phyloP scores from a whole-genome alignment of 2,888 invertebrate species.

The Iselma pallidipennis region DNA sequence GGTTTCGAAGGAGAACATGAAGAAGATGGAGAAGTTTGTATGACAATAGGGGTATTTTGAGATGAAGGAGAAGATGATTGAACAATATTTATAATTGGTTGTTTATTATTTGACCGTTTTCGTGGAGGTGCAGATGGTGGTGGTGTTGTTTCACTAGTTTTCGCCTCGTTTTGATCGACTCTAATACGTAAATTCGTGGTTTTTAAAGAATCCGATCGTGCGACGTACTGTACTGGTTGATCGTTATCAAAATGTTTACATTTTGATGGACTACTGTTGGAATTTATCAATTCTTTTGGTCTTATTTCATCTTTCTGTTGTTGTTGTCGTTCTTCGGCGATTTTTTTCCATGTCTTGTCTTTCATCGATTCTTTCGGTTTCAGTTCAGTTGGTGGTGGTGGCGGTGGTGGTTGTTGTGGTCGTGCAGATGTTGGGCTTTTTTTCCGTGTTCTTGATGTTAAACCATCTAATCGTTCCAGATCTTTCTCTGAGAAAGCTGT shows the following conservation, averaged over 20 bases:
- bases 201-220: not conserved
- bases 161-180: not conserved
- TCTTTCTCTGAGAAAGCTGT: slow-evolving; percentile 62
- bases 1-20: not conserved
- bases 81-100: slow-evolving; percentile 35
- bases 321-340: not conserved
- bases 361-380: slow-evolving; percentile 6
- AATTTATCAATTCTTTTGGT: not conserved
- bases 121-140: slow-evolving; percentile 53
- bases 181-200: not conserved
- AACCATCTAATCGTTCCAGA: slow-evolving; percentile 47
- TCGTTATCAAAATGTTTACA: not conserved
- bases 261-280: not conserved
- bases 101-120: slow-evolving; percentile 52
- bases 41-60: slow-evolving; percentile 55
- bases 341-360: not conserved
- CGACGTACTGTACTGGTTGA: not conserved
- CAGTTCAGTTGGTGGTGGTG: slow-evolving; percentile 49
- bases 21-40: not conserved
- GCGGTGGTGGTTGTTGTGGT: slow-evolving; percentile 59
- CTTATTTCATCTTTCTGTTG: not conserved
- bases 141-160: slow-evolving; percentile 39
- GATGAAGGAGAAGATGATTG: slow-evolving; percentile 23
- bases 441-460: slow-evolving; percentile 38
- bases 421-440: slow-evolving; percentile 41